Evolutionary conservation across 2,797 vertebrate species (phyloP), one percentile per base, ranked within the genome.

Genomic region (Sphenopsis melanotis): DNA sequence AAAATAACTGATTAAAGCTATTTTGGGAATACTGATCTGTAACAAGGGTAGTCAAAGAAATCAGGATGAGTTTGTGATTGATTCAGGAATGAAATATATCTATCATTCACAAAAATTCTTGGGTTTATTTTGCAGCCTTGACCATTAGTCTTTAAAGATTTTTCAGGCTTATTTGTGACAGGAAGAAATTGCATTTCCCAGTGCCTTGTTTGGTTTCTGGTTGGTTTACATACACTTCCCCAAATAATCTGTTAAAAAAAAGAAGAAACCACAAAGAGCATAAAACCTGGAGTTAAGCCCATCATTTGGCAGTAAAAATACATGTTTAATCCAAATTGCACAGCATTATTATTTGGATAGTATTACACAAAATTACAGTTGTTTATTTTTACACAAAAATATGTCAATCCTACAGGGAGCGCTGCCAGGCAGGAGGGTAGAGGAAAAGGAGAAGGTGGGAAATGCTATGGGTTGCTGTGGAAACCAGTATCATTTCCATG

Each of bases 1-100:
- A 94, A 94, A 89, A 93, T 87, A 92, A 87, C 57, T 83, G 60
- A 94, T 70, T 96, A 94, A 92, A 90, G 44, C 60, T 92, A 92
- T 94, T 93, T 94, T 74, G 60, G 81, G 71, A 85, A 90, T 87
- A 91, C 29, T 77, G 56, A 79, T 76, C 19, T 80, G n/a, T 69
- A 64, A n/a, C 47, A 52, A 53, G 49, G 29, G 42, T 64, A 89
- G 55, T 81, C 46, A 93, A 68, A 91, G 19, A 84, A 82, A 87
- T 92, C 60, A 70, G 44, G 20, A 74, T 63, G 44, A 69, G 10
- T 94, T 90, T 90, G 20, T 86, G 83, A 76, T 79, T 86, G 74
- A 90, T 78, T 81, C 55, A 39, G 42, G 60, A 92, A 63, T n/a
- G 3, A 90, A 92, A 59, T 9, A 13, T 55, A 57, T 41, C 30